Percentiles rank a stretch among this genome's conserved stretches.
These are phyloP conservation scores for Montipora efflorescens DNA, from an alignment of 64 coral and sea anemone species.

Conservation along the genomic window DNA sequence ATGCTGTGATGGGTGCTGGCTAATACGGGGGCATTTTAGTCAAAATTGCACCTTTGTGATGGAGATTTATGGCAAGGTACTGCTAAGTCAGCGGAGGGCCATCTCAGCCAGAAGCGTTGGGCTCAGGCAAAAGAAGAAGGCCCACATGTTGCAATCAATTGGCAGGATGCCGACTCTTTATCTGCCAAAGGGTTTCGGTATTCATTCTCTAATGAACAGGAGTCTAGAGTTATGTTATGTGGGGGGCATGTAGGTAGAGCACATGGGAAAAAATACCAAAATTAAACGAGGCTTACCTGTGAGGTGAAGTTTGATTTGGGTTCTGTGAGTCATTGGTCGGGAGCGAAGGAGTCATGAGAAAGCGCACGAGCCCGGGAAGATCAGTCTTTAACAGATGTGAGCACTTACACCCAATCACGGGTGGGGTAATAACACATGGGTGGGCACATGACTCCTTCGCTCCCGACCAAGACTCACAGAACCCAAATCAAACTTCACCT, in stretches of 20 bases:
- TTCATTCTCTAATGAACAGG: conserved; percentile 44
- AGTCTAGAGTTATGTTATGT: conserved; percentile 36
- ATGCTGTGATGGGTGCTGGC: conserved; percentile 66
- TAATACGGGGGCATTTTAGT: conserved; percentile 42
- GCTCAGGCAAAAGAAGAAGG: conserved; percentile 27
- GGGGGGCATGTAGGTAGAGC: conserved; percentile 70
- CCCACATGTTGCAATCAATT: conserved; percentile 41
- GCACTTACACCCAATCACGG: no score
- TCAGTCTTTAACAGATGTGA: no score
- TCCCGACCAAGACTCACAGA: no score
- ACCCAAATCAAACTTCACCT: no score
- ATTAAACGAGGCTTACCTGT: no score
- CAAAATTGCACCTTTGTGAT: conserved; percentile 68
- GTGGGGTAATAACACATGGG: no score
- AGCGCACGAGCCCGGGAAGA: no score
- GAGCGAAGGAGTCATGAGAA: no score
- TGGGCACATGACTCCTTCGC: no score
- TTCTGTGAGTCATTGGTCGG: no score
- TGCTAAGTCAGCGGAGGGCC: conserved; percentile 17
- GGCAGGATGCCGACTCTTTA: conserved; percentile 56
- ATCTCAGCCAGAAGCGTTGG: conserved; percentile 20
- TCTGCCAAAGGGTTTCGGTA: conserved; percentile 36
- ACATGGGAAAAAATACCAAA: conserved; percentile 22
- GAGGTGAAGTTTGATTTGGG: no score
- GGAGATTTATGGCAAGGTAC: conserved; percentile 7